phyloP scores from a whole-genome alignment of 2,113 vertebrate species.

The Gavialis gangeticus region DNA sequence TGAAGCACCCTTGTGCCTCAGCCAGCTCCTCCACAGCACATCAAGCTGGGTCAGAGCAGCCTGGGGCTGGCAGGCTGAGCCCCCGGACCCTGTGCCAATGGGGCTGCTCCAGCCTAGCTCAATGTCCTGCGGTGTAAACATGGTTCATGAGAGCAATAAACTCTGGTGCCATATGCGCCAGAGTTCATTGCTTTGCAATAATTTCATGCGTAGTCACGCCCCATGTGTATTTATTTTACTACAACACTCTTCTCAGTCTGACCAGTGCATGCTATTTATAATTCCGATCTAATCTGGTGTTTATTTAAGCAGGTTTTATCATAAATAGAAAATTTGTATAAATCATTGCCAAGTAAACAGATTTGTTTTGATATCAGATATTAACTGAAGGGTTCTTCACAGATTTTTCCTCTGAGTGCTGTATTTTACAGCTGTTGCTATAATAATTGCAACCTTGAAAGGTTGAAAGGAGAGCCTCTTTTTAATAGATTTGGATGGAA shows the following conservation, averaged over 20 bases:
- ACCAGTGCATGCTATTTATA: background rate
- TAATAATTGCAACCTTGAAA: constrained; percentile 53
- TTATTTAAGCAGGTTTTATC: background rate
- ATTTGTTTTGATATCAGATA: constrained; percentile 52
- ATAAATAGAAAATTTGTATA: constrained; percentile 11
- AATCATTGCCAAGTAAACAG: constrained; percentile 41
- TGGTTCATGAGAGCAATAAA: too few species aligned
- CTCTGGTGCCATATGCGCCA: too few species aligned
- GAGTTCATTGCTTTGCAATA: too few species aligned
- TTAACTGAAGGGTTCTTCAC: constrained; percentile 71
- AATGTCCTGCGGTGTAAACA: too few species aligned
- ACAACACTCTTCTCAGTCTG: background rate
- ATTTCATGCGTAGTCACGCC: background rate
- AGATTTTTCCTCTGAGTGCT: constrained; percentile 44
- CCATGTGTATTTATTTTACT: background rate
- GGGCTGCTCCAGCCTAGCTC: too few species aligned
- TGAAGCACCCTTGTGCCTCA: too few species aligned
- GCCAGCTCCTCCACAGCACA: too few species aligned
- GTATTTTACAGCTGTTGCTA: constrained; percentile 47
- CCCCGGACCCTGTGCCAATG: too few species aligned
- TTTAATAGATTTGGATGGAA: background rate
- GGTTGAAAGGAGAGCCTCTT: background rate
- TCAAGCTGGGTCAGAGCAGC: too few species aligned
- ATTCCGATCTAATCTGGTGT: background rate
- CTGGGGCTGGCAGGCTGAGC: too few species aligned